Evolutionary conservation across 2,113 vertebrate genomes (phyloP).

Genomic region (Grammomys surdaster): DNA sequence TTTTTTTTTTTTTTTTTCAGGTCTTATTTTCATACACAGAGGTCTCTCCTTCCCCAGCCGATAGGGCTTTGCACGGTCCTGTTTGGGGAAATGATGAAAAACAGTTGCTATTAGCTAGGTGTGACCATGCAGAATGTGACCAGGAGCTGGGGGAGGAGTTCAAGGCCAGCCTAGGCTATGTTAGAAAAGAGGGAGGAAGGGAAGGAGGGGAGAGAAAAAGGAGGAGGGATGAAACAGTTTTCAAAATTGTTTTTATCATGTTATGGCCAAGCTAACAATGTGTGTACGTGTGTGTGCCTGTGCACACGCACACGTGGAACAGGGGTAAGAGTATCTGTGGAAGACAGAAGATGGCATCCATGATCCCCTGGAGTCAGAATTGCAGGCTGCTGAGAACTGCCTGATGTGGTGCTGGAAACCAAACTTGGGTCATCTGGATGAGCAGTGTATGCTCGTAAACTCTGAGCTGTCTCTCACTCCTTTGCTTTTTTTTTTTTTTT

Average conservation of each 20-base stretch:
- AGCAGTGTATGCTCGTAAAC: neutral
- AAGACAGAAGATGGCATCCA: neutral
- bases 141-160: neutral
- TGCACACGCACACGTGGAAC: too few relatives aligned
- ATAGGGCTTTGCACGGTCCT: neutral
- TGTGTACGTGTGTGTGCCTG: neutral
- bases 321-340: neutral
- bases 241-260: too few relatives aligned
- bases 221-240: too few relatives aligned
- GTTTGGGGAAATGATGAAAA: neutral
- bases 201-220: too few relatives aligned
- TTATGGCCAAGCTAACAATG: neutral
- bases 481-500: neutral
- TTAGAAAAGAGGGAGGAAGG: neutral
- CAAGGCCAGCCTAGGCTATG: neutral
- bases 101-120: neutral
- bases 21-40: neutral
- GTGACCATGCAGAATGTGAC: neutral
- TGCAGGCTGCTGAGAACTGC: neutral
- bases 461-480: neutral
- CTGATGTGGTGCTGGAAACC: neutral
- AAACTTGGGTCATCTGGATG: neutral
- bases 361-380: neutral
- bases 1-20: too few relatives aligned
- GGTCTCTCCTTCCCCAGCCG: neutral